phyloP scores from a whole-genome alignment of 1,140 invertebrate genomes.

The Lordiphosa stackelbergi region DNA sequence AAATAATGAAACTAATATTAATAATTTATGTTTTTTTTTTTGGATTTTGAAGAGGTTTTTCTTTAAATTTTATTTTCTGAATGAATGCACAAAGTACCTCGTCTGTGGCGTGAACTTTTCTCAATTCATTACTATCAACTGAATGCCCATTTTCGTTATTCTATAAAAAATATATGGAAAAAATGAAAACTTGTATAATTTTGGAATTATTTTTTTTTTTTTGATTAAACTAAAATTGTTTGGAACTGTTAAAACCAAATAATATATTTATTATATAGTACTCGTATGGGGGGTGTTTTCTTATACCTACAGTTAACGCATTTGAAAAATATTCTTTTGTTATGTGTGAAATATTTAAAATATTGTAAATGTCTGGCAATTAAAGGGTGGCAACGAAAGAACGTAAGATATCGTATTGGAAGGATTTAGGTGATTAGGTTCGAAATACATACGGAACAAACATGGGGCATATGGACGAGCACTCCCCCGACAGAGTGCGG shows the following conservation, averaged over 20 bases:
- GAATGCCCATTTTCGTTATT: slow-evolving; percentile 77
- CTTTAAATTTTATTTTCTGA: slow-evolving; percentile 44
- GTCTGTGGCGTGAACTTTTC: slow-evolving; percentile 78
- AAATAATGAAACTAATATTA: slow-evolving; percentile 59
- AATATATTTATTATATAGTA: slow-evolving; percentile 45
- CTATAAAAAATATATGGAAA: slow-evolving; percentile 76
- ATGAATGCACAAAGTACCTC: slow-evolving; percentile 77
- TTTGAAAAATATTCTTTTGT: slow-evolving; percentile 27
- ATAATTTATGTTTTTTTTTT: slow-evolving; percentile 48
- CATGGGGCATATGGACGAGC: slow-evolving; percentile 92
- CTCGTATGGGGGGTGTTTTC: slow-evolving; percentile 41
- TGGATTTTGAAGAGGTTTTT: slow-evolving; percentile 41
- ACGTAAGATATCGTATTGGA: slow-evolving; percentile 35
- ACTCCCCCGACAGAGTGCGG: slow-evolving; percentile 88
- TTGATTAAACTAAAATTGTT: slow-evolving; percentile 35
- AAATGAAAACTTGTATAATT: slow-evolving; percentile 62
- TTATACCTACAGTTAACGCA: slow-evolving; percentile 66
- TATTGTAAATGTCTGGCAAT: slow-evolving; percentile 42
- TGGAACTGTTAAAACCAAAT: slow-evolving; percentile 32
- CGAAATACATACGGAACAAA: slow-evolving; percentile 81
- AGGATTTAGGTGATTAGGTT: slow-evolving; percentile 10
- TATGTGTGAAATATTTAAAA: slow-evolving; percentile 38
- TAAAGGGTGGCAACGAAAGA: slow-evolving; percentile 56
- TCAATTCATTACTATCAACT: slow-evolving; percentile 77
- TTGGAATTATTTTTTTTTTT: slow-evolving; percentile 32